Conservation (phyloP, 1,140 invertebrate genomes). For the Drosophila biarmipes region DNA sequence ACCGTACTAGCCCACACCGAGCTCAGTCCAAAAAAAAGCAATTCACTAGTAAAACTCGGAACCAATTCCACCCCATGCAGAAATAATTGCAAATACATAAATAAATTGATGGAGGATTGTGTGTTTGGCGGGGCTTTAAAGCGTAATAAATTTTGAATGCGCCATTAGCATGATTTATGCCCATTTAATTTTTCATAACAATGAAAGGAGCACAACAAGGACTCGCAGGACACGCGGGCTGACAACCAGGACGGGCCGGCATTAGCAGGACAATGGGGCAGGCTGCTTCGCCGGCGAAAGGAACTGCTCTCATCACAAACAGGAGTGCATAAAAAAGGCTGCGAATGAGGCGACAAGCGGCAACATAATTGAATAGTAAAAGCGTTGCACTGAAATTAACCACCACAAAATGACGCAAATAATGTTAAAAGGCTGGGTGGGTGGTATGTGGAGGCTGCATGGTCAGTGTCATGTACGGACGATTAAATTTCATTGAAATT, state of each 20-base stretch:
- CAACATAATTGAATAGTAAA: constrained; percentile 82
- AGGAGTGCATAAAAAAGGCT: constrained; percentile 77
- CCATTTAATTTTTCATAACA: constrained; percentile 84
- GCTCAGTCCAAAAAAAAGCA: constrained; percentile 2
- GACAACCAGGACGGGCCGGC: constrained; percentile 62
- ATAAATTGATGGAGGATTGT: constrained; percentile 57
- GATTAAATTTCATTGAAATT: constrained; percentile 84
- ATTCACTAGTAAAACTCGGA: constrained; percentile 47
- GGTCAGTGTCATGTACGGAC: constrained; percentile 62
- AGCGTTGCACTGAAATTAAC: constrained; percentile 80
- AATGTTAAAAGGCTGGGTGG: constrained; percentile 54
- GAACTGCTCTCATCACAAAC: constrained; percentile 46
- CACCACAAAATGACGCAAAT: constrained; percentile 82
- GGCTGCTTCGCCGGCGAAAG: constrained; percentile 7
- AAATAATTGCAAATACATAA: constrained; percentile 71
- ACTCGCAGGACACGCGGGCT: constrained; percentile 35
- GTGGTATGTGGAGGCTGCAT: neutral
- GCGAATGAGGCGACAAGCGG: constrained; percentile 49
- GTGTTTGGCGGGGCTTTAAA: constrained; percentile 64
- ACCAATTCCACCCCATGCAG: constrained; percentile 26
- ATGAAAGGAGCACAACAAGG: constrained; percentile 57
- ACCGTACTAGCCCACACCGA: constrained; percentile 22
- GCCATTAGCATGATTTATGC: constrained; percentile 83
- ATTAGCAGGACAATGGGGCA: constrained; percentile 68
- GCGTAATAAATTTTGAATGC: constrained; percentile 83